phyloP scores from a whole-genome alignment of 2,888 invertebrate genomes.

The Cheilosia vulpina region DNA sequence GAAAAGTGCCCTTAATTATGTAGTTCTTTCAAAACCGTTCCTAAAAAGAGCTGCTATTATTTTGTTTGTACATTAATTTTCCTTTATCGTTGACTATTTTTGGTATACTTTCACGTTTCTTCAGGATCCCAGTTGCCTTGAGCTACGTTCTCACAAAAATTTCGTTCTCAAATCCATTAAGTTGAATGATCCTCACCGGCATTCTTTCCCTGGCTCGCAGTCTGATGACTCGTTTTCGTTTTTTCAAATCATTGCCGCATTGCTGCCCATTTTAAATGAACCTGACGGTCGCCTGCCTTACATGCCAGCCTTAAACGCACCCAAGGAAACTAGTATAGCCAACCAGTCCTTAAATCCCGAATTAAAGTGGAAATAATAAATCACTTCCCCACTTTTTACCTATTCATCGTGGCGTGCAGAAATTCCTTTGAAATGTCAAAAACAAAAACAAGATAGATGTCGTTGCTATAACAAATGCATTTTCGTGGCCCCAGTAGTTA shows the following conservation, averaged over 20 bases:
- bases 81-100: too few relatives aligned
- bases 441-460: constrained; percentile 75
- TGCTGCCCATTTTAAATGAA: background rate
- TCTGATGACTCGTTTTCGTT: background rate
- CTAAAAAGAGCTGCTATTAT: too few relatives aligned
- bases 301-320: constrained; percentile 6
- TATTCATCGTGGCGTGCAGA: constrained; percentile 66
- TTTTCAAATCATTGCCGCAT: background rate
- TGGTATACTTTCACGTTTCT: too few relatives aligned
- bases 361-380: constrained; percentile 72
- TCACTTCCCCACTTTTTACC: constrained; percentile 69
- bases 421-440: constrained; percentile 73
- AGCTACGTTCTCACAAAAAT: too few relatives aligned
- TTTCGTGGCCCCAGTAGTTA: constrained; percentile 27
- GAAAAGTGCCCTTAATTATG: too few relatives aligned
- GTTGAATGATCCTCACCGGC: too few relatives aligned
- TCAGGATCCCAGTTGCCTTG: too few relatives aligned
- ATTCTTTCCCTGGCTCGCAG: too few relatives aligned
- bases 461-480: constrained; percentile 73
- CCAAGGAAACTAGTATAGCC: constrained; percentile 3
- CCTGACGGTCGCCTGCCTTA: background rate
- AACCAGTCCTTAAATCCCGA: constrained; percentile 49
- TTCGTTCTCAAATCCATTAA: too few relatives aligned
- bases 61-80: too few relatives aligned
- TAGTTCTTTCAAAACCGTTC: too few relatives aligned